Percentiles rank a stretch among this genome's conserved stretches.
Conservation (phyloP, 2,797 vertebrate species). For the Hafferia zeledoni region DNA sequence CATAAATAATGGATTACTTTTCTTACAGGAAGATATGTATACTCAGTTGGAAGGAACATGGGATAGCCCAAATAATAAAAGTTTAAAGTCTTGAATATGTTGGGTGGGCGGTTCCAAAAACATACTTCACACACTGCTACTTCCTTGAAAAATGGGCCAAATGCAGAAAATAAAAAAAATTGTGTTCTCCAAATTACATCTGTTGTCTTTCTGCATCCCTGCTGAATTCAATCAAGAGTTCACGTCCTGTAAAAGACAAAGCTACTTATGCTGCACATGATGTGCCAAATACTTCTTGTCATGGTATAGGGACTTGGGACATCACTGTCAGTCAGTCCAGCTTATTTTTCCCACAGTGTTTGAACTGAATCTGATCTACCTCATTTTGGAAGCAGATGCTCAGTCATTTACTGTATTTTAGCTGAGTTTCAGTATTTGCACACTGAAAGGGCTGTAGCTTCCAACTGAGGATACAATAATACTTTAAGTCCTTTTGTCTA, state of each 20-base stretch:
- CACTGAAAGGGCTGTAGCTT: not conserved
- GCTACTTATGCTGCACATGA: not conserved
- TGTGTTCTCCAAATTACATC: not conserved
- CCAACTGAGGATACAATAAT: not conserved
- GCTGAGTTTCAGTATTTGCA: not conserved
- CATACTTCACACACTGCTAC: not conserved
- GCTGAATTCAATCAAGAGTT: not conserved
- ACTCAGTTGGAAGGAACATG: not conserved
- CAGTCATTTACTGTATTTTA: not conserved
- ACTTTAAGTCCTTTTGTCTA: not conserved
- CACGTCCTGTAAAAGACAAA: not conserved
- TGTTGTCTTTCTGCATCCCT: not conserved
- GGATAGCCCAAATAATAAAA: not conserved
- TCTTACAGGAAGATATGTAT: not conserved
- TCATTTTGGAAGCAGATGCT: not conserved
- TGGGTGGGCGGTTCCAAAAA: not conserved
- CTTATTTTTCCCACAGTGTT: not conserved
- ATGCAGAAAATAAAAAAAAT: not conserved
- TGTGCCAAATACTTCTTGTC: not conserved
- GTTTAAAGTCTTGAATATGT: not conserved
- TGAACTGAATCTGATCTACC: not conserved
- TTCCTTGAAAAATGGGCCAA: not conserved
- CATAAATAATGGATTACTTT: not conserved
- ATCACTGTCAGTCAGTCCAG: not conserved
- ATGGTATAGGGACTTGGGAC: not conserved